These are phyloP conservation scores for Stictocephala bisonia DNA, from an alignment of 2,888 invertebrate species.

Conservation along the genomic window DNA sequence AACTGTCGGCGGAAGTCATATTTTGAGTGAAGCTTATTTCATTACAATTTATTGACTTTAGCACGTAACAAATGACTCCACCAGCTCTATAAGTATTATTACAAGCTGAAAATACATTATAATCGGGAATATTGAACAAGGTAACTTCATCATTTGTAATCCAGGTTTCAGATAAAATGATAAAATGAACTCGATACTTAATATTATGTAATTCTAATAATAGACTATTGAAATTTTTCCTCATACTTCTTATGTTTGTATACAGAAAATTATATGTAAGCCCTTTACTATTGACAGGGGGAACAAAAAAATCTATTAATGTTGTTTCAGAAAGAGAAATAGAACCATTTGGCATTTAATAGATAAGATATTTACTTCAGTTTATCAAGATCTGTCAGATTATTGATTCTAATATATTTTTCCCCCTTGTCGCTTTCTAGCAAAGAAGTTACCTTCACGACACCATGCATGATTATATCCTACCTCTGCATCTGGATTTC, in stretches of 20 bases:
- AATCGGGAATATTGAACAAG: not conserved
- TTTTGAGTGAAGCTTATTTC: not conserved
- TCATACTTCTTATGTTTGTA: constrained; percentile 7
- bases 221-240: not conserved
- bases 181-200: not conserved
- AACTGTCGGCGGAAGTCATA: not conserved
- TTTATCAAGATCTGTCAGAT: constrained; percentile 8
- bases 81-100: constrained; percentile 8
- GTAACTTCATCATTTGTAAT: not conserved
- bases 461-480: not conserved
- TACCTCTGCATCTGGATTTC: constrained; percentile 12
- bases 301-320: not conserved
- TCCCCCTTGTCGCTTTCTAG: not conserved
- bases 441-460: constrained; percentile 11
- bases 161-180: not conserved
- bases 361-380: constrained; percentile 35
- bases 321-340: too few relatives aligned
- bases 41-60: not conserved
- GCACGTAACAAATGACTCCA: not conserved
- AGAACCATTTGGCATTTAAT: too few relatives aligned
- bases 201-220: not conserved
- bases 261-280: not conserved
- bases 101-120: not conserved
- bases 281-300: not conserved
- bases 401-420: not conserved